Percentiles rank a stretch among this genome's conserved stretches.
Conservation (phyloP, 2,888 invertebrate genomes). For the Erebia aethiops region DNA sequence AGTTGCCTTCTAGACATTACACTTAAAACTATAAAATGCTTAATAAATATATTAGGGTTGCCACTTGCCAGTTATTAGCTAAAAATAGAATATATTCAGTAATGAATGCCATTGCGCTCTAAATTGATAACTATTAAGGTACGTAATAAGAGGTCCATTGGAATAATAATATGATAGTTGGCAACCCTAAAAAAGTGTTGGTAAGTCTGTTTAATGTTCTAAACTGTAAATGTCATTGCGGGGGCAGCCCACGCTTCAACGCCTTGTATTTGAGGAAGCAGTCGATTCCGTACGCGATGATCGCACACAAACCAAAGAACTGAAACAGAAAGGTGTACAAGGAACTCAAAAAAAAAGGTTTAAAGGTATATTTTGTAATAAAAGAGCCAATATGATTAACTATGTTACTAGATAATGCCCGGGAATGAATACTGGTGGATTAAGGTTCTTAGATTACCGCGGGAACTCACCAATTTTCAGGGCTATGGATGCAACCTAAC, state of each 20-base stretch:
- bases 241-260: conserved; percentile 85
- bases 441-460: no score
- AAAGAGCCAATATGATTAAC: not conserved
- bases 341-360: not conserved
- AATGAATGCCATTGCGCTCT: no score
- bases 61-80: no score
- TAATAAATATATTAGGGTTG: not conserved
- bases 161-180: not conserved
- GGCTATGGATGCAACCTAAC: no score
- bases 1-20: not conserved
- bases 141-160: not conserved
- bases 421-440: no score
- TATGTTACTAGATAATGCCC: no score
- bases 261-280: conserved; percentile 90
- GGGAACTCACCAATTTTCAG: no score
- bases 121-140: no score
- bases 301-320: conserved; percentile 94
- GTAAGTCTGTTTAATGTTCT: not conserved
- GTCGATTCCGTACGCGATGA: conserved; percentile 91
- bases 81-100: no score
- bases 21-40: not conserved
- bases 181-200: not conserved
- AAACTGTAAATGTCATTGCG: conserved; percentile 78
- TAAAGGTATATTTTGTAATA: not conserved
- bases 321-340: conserved; percentile 62